Percentiles rank a stretch among this genome's conserved stretches.
Evolutionary conservation across 2,888 invertebrate genomes (phyloP).

Genomic region (Caenorhabditis virilis): DNA sequence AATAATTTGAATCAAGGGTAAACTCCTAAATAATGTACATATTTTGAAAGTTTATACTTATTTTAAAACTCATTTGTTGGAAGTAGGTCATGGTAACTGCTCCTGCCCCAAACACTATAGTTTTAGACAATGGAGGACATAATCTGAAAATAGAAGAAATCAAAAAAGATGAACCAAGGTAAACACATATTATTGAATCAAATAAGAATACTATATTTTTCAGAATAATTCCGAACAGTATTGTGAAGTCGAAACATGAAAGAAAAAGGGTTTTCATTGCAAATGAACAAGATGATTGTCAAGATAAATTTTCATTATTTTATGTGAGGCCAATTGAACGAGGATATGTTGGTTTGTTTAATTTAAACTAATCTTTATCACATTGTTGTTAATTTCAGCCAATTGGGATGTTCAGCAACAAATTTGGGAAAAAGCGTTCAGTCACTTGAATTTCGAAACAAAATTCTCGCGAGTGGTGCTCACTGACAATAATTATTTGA

Average conservation of each 20-base stretch:
- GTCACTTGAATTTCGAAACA: slow-evolving; percentile 69
- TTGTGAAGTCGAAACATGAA: slow-evolving; percentile 97
- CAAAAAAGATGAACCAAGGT: slow-evolving; percentile 25
- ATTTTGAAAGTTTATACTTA: no score
- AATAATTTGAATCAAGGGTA: no score
- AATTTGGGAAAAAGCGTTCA: slow-evolving; percentile 93
- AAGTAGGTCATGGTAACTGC: not conserved
- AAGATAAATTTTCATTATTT: slow-evolving; percentile 91
- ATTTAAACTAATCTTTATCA: not conserved
- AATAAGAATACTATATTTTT: slow-evolving; percentile 12
- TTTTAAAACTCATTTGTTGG: no score
- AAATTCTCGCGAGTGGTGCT: slow-evolving; percentile 81
- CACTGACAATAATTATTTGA: slow-evolving; percentile 93
- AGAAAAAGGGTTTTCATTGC: slow-evolving; percentile 89
- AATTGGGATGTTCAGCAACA: slow-evolving; percentile 93
- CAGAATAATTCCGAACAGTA: slow-evolving; percentile 84
- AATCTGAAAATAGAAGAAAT: slow-evolving; percentile 53
- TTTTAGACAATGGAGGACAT: slow-evolving; percentile 66
- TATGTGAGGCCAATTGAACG: slow-evolving; percentile 91
- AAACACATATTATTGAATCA: not conserved
- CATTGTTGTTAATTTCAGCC: slow-evolving; percentile 70
- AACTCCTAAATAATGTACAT: no score
- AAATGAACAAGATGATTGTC: slow-evolving; percentile 91
- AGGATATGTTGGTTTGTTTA: slow-evolving; percentile 69
- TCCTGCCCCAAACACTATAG: slow-evolving; percentile 15